A percentile compares a stretch with the other conserved stretches of the same genome.
Conservation (phyloP, 1,140 invertebrate species). For the Orchestia grillus region DNA sequence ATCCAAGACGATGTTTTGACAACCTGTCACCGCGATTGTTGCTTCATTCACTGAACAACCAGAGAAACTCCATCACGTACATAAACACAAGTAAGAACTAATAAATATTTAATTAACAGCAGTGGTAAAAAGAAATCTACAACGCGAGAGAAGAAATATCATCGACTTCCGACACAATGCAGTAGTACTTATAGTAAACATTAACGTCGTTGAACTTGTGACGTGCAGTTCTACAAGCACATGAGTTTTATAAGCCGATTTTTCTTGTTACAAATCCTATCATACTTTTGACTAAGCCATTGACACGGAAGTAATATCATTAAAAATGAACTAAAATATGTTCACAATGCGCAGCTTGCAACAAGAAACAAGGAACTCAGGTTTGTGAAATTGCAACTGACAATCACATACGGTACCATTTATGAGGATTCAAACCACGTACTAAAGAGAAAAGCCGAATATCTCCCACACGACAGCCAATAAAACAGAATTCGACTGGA, state of each 20-base stretch:
- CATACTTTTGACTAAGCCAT: neutral
- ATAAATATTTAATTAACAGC: neutral
- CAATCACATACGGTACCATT: neutral
- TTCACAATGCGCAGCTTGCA: neutral
- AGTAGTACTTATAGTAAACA: neutral
- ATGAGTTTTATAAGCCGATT: neutral
- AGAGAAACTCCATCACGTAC: neutral
- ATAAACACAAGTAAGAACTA: neutral
- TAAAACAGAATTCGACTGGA: neutral
- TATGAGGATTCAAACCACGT: neutral
- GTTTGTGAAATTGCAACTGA: neutral
- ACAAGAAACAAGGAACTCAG: neutral
- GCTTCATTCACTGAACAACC: neutral
- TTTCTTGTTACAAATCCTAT: too few species aligned
- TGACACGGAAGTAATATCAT: neutral
- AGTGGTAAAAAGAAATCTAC: neutral
- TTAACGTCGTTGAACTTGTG: neutral
- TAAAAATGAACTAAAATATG: neutral
- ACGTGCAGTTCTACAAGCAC: too few species aligned
- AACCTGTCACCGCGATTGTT: neutral
- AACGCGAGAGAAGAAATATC: neutral
- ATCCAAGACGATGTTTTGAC: neutral
- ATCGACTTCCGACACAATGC: neutral
- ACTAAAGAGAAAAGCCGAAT: neutral
- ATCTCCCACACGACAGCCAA: neutral